phyloP scores from a whole-genome alignment of 2,888 invertebrate genomes.

The Vanessa cardui region DNA sequence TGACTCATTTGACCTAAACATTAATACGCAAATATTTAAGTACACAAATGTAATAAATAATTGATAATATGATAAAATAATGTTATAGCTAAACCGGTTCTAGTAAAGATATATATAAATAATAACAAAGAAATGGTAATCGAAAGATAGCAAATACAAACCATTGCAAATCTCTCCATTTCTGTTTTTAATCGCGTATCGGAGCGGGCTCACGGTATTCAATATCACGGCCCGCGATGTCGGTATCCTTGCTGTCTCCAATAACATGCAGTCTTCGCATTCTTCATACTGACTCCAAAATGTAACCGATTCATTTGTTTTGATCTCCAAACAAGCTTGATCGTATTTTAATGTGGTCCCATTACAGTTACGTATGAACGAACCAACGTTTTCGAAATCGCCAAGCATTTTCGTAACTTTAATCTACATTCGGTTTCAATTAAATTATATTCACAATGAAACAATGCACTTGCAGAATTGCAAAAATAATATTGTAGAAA shows the following conservation, averaged over 20 bases:
- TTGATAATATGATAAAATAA: not conserved
- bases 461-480: slow-evolving; percentile 50
- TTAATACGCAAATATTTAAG: not conserved
- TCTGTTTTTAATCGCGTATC: slow-evolving; percentile 56
- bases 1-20: slow-evolving; percentile 42
- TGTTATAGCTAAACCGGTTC: slow-evolving; percentile 18
- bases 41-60: not conserved
- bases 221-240: slow-evolving; percentile 54
- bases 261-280: slow-evolving; percentile 68
- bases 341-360: slow-evolving; percentile 62
- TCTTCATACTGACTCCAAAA: slow-evolving; percentile 76
- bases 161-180: slow-evolving; percentile 69
- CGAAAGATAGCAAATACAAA: slow-evolving; percentile 37
- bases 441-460: slow-evolving; percentile 24
- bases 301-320: slow-evolving; percentile 55
- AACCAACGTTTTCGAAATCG: slow-evolving; percentile 72
- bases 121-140: slow-evolving; percentile 15
- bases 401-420: slow-evolving; percentile 56
- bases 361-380: slow-evolving; percentile 64
- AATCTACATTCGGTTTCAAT: slow-evolving; percentile 50
- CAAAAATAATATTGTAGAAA: slow-evolving; percentile 40
- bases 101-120: not conserved
- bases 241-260: slow-evolving; percentile 51
- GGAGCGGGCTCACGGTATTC: slow-evolving; percentile 64
- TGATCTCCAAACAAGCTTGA: slow-evolving; percentile 74